A percentile compares a stretch with the other conserved stretches of the same genome.
phyloP scores from a whole-genome alignment of 2,797 vertebrate genomes.

The Saguinus oedipus region DNA sequence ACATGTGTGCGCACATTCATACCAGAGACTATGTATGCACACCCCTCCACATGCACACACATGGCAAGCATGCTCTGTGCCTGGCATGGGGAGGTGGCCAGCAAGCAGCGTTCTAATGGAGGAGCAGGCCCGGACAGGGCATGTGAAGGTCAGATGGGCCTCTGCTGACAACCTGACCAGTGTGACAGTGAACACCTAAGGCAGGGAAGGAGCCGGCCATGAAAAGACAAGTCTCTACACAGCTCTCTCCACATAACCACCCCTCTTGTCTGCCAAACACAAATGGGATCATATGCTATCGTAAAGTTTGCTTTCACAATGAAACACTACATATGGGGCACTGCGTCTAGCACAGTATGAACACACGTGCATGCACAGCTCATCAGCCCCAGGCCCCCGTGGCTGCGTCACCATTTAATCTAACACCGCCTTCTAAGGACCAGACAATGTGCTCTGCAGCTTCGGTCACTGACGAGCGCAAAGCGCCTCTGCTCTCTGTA shows the following conservation, averaged over 20 bases:
- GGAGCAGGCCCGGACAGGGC: not conserved
- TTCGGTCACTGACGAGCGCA: not conserved
- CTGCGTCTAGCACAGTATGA: not conserved
- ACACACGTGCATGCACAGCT: no score
- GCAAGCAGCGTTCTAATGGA: not conserved
- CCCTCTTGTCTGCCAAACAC: not conserved
- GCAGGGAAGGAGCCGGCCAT: not conserved
- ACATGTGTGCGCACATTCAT: no score
- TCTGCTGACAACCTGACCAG: not conserved
- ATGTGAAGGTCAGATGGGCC: no score
- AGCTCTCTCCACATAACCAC: not conserved
- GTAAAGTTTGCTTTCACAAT: not conserved
- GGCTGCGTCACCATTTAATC: no score
- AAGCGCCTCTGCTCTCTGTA: not conserved
- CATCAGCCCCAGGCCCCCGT: fast-evolving
- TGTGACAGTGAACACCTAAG: not conserved
- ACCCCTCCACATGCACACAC: no score
- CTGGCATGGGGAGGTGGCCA: not conserved
- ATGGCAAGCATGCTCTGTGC: not conserved
- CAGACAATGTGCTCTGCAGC: not conserved
- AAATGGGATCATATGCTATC: no score
- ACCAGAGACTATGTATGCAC: no score
- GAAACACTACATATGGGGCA: not conserved
- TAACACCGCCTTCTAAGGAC: not conserved
- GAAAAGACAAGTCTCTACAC: not conserved